A percentile compares a stretch with the other conserved stretches of the same genome.
Conservation (phyloP, 2,113 vertebrate genomes). For the Etheostoma spectabile region DNA sequence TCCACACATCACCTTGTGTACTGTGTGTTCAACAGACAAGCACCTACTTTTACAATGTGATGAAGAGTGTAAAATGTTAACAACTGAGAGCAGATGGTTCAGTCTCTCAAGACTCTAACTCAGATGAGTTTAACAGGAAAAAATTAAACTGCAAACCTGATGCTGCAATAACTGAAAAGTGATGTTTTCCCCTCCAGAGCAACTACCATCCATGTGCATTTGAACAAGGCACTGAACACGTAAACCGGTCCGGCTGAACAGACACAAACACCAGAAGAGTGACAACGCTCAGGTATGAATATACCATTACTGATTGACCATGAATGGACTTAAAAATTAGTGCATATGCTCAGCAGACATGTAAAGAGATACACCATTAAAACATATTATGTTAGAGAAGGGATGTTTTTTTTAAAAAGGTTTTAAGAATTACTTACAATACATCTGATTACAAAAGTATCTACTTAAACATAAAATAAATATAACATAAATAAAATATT, state of each 20-base stretch:
- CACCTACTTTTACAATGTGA: background rate
- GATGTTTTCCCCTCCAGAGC: background rate
- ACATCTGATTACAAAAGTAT: conserved; percentile 1
- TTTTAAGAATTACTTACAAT: background rate
- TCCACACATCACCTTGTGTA: background rate
- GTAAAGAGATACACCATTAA: background rate
- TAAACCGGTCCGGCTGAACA: background rate
- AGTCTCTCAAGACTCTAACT: background rate
- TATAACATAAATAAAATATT: background rate
- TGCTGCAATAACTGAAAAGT: background rate
- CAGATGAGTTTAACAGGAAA: background rate
- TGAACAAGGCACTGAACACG: background rate
- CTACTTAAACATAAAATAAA: background rate
- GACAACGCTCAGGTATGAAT: background rate
- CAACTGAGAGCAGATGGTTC: background rate
- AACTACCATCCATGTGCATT: background rate
- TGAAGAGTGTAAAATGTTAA: background rate
- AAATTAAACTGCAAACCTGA: background rate
- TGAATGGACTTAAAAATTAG: background rate
- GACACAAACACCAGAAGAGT: background rate
- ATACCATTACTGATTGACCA: background rate
- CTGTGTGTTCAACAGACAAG: background rate
- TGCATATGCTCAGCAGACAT: background rate
- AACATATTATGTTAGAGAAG: background rate
- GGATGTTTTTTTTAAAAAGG: background rate